These are phyloP conservation scores for Brachyopa scutellaris DNA, from an alignment of 2,888 invertebrate species.

Conservation along the genomic window DNA sequence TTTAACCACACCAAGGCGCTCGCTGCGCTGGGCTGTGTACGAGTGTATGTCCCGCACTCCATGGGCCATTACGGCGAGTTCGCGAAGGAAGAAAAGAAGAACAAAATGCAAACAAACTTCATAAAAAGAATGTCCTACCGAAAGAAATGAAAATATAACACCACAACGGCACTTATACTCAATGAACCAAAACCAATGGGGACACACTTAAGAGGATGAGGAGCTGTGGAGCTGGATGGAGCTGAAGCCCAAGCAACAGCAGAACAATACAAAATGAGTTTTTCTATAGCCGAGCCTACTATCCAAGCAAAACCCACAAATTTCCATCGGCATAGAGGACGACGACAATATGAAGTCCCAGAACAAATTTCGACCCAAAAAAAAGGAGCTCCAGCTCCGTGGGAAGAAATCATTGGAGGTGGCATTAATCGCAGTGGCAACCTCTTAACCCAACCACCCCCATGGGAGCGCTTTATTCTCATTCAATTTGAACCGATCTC, in stretches of 20 bases:
- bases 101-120: constrained; percentile 44
- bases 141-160: constrained; percentile 52
- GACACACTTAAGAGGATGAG: constrained; percentile 56
- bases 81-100: constrained; percentile 27
- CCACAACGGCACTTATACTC: constrained; percentile 65
- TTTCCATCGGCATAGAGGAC: constrained; percentile 12
- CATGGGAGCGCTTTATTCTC: constrained; percentile 64
- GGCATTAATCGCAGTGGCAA: constrained; percentile 65
- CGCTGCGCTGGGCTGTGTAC: constrained; percentile 7
- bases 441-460: constrained; percentile 60
- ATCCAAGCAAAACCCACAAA: constrained; percentile 59
- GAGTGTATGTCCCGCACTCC: constrained; percentile 54
- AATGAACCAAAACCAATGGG: constrained; percentile 68
- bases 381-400: constrained; percentile 28
- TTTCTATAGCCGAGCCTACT: constrained; percentile 24
- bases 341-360: constrained; percentile 51
- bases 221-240: too few species aligned
- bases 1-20: constrained; percentile 63
- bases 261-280: constrained; percentile 44
- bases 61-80: constrained; percentile 51
- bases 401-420: constrained; percentile 33
- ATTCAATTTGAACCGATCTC: constrained; percentile 64
- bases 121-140: constrained; percentile 49
- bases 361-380: constrained; percentile 61
- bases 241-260: constrained; percentile 5